Evolutionary conservation across 30 jellyfish, hydroid and myxozoan genomes (phyloP).

Genomic region (Hydra vulgaris): DNA sequence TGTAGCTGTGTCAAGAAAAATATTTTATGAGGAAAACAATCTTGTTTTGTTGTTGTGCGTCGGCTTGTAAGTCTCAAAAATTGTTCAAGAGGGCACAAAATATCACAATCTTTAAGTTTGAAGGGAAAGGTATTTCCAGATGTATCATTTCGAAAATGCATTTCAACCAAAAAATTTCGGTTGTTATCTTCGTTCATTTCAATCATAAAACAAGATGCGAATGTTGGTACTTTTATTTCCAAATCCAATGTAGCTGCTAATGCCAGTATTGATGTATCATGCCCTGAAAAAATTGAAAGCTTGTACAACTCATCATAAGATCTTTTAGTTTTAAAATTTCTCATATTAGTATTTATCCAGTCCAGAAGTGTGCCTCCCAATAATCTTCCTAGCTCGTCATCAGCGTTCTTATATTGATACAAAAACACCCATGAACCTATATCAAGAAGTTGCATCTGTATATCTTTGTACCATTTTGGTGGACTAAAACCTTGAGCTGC

Average conservation of each 20-base stretch:
- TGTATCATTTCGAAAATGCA: constrained; percentile 20
- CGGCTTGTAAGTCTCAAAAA: neutral
- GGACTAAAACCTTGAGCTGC: constrained; percentile 2
- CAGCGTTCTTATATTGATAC: neutral
- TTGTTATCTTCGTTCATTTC: constrained; percentile 4
- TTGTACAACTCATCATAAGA: constrained; percentile 1
- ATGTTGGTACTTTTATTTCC: constrained; percentile 8
- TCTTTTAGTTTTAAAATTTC: neutral
- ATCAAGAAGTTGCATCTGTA: neutral
- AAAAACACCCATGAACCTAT: neutral
- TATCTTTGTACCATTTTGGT: constrained; percentile 4
- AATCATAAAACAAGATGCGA: constrained; percentile 26
- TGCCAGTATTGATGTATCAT: constrained; percentile 24
- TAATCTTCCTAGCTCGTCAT: constrained; percentile 4
- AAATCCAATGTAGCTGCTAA: constrained; percentile 18
- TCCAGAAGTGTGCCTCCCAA: constrained; percentile 18
- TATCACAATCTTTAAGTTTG: constrained; percentile 1
- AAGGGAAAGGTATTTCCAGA: constrained; percentile 9
- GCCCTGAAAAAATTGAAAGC: constrained; percentile 19
- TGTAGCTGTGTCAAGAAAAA: neutral
- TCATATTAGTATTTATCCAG: neutral
- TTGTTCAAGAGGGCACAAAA: constrained; percentile 10
- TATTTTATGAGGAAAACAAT: neutral
- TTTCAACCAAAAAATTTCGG: constrained; percentile 13
- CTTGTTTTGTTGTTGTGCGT: neutral